Conservation (phyloP, 2,888 invertebrate species). For the Apeira syringaria region DNA sequence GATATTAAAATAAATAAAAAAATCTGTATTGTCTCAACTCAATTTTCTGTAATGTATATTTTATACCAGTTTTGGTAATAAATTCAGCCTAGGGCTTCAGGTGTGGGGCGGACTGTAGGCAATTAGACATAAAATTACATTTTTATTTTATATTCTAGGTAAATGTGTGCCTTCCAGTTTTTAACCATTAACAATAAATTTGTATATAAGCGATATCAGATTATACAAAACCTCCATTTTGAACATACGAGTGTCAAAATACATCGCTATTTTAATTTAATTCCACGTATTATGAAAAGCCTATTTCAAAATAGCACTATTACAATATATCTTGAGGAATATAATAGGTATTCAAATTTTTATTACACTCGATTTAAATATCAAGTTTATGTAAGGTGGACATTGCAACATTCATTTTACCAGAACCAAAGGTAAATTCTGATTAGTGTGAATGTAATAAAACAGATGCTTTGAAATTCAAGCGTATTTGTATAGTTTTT, state of each 20-base stretch:
- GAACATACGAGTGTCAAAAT: conserved; percentile 10
- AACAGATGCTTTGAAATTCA: conserved; percentile 26
- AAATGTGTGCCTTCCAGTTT: too few species aligned
- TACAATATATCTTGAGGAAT: conserved; percentile 30
- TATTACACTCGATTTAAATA: conserved; percentile 31
- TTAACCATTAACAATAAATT: too few species aligned
- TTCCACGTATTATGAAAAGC: conserved; percentile 25
- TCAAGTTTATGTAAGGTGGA: conserved; percentile 36
- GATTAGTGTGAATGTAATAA: conserved; percentile 23
- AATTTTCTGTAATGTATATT: too few species aligned
- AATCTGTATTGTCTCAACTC: too few species aligned
- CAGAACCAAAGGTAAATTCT: conserved; percentile 24
- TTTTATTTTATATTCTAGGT: too few species aligned
- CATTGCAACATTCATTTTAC: conserved; percentile 34
- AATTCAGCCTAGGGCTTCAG: too few species aligned
- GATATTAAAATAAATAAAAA: too few species aligned
- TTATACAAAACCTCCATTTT: too few species aligned
- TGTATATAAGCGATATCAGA: too few species aligned
- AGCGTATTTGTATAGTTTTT: conserved; percentile 25
- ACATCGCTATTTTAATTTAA: conserved; percentile 6
- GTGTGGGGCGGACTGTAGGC: too few species aligned
- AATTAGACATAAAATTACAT: too few species aligned
- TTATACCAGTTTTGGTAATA: too few species aligned
- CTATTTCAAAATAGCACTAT: conserved; percentile 29
- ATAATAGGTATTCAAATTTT: conserved; percentile 37